Conservation (phyloP, 2,888 invertebrate genomes). For the Hydrotaea diabolus region DNA sequence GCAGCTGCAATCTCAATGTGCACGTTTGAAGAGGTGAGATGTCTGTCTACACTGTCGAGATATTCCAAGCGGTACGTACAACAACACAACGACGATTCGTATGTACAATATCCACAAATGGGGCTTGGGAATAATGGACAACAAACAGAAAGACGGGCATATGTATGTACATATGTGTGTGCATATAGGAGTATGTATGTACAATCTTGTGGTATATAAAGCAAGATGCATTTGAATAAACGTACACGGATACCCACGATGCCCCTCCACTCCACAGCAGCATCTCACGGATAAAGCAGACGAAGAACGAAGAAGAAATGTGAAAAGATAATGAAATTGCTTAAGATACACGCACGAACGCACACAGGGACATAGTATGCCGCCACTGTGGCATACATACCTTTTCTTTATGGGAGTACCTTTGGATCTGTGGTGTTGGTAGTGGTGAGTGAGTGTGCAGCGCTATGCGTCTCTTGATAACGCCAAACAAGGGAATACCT, state of each 20-base stretch:
- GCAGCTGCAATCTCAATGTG: conserved; percentile 62
- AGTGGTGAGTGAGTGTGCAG: conserved; percentile 21
- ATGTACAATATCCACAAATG: background rate
- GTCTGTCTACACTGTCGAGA: conserved; percentile 56
- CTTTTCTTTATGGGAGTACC: background rate
- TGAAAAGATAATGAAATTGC: conserved; percentile 69
- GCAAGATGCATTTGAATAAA: conserved; percentile 16
- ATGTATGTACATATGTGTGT: background rate
- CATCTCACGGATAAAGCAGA: conserved; percentile 17
- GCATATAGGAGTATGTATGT: background rate
- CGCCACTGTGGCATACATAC: conserved; percentile 3
- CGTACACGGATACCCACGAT: conserved; percentile 22
- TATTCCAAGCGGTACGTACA: background rate
- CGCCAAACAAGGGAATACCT: conserved; percentile 77
- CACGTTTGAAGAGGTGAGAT: conserved; percentile 62
- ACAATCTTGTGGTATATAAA: conserved; percentile 7
- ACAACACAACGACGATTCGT: background rate
- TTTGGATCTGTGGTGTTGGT: conserved; percentile 17
- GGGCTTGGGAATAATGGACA: conserved; percentile 52
- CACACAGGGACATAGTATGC: too few species aligned
- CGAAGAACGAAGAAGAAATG: conserved; percentile 43
- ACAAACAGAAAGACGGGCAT: background rate
- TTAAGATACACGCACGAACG: conserved; percentile 64
- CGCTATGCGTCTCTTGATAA: conserved; percentile 65
- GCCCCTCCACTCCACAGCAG: conserved; percentile 16